phyloP scores from a whole-genome alignment of 2,888 invertebrate species.

The Petrolisthes manimaculis region DNA sequence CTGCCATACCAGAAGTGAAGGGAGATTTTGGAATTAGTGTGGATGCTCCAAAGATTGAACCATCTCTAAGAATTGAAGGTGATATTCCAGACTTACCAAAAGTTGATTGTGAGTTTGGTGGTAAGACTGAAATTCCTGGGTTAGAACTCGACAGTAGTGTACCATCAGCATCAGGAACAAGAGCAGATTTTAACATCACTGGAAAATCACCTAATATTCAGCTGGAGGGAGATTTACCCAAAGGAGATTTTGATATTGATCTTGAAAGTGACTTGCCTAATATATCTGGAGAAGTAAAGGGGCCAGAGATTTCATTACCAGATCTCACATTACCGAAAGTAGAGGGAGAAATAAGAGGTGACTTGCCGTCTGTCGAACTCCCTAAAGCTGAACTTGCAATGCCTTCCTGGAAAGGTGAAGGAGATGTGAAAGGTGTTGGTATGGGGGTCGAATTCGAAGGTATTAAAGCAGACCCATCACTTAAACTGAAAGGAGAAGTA shows the following conservation, averaged over 20 bases:
- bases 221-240: constrained; percentile 24
- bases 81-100: constrained; percentile 39
- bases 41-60: constrained; percentile 33
- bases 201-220: background rate
- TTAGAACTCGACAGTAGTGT: constrained; percentile 16
- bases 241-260: constrained; percentile 11
- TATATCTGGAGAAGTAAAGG: constrained; percentile 27
- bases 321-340: constrained; percentile 2
- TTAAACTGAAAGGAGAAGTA: background rate
- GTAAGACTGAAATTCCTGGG: constrained; percentile 20
- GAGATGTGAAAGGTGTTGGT: constrained; percentile 12
- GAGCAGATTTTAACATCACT: constrained; percentile 17
- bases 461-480: background rate
- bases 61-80: constrained; percentile 25
- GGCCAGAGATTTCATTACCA: constrained; percentile 6
- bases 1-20: constrained; percentile 21
- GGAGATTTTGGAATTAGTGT: constrained; percentile 19
- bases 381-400: constrained; percentile 18
- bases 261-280: background rate
- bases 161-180: background rate
- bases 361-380: constrained; percentile 1
- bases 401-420: background rate
- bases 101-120: constrained; percentile 23
- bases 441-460: background rate
- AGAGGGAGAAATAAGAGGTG: background rate